phyloP scores from a whole-genome alignment of 1,140 invertebrate species.

The Araneus ventricosus region DNA sequence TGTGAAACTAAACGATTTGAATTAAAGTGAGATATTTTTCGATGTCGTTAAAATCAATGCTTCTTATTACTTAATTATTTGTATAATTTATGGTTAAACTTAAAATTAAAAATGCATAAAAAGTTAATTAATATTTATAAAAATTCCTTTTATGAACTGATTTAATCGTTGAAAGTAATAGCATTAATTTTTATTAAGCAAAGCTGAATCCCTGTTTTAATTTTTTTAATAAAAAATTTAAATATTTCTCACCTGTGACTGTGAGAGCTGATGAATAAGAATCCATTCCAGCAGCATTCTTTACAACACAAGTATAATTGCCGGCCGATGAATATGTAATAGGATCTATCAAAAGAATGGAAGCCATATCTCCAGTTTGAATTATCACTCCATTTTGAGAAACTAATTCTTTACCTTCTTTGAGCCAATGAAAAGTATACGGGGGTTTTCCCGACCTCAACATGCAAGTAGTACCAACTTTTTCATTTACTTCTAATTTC shows the following conservation, averaged over 20 bases:
- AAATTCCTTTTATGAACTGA: too few species aligned
- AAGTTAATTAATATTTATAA: too few species aligned
- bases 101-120: too few species aligned
- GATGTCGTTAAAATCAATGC: too few species aligned
- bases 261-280: constrained; percentile 1
- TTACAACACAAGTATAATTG: constrained; percentile 54
- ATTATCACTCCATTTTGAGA: background rate
- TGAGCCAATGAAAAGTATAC: constrained; percentile 26
- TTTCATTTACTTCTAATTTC: constrained; percentile 29
- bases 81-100: too few species aligned
- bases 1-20: too few species aligned
- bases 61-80: too few species aligned
- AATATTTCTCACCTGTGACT: background rate
- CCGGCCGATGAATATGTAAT: constrained; percentile 15
- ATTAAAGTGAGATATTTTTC: too few species aligned
- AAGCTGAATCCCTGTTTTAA: too few species aligned
- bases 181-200: too few species aligned
- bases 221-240: background rate
- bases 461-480: constrained; percentile 23
- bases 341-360: constrained; percentile 20
- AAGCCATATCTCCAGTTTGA: constrained; percentile 39
- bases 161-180: too few species aligned
- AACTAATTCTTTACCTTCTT: constrained; percentile 5
- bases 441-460: background rate
- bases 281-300: background rate